Percentiles rank a stretch among this genome's conserved stretches.
phyloP scores from a whole-genome alignment of 2,888 invertebrate species.

The Melieria picta region DNA sequence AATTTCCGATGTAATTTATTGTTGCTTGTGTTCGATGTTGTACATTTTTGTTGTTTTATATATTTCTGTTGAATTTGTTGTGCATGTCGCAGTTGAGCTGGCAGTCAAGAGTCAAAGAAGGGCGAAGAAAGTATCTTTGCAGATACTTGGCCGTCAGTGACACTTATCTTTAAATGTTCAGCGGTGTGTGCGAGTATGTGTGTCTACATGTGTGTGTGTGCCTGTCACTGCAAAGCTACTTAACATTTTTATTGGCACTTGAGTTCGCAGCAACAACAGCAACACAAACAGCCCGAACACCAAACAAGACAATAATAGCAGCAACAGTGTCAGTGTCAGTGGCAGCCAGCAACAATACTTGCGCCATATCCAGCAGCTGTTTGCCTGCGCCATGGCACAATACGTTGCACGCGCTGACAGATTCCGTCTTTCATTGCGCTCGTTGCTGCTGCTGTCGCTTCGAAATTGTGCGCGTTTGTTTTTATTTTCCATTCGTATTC shows the following conservation, averaged over 20 bases:
- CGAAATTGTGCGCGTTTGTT: slow-evolving; percentile 39
- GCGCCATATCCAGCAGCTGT: slow-evolving; percentile 34
- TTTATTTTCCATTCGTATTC: background rate
- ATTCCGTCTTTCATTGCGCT: slow-evolving; percentile 8
- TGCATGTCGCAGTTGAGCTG: no score
- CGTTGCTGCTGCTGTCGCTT: background rate
- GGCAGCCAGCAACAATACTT: slow-evolving; percentile 23
- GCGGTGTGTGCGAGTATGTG: background rate
- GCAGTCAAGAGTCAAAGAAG: no score
- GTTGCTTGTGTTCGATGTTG: slow-evolving; percentile 16
- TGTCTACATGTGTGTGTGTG: slow-evolving; percentile 24
- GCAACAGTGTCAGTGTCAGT: slow-evolving; percentile 24
- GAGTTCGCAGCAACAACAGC: slow-evolving; percentile 39
- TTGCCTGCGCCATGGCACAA: slow-evolving; percentile 15
- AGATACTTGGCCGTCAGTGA: background rate
- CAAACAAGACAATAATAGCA: slow-evolving; percentile 23
- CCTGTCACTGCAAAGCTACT: slow-evolving; percentile 54
- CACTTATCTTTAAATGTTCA: background rate
- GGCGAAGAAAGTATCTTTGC: no score
- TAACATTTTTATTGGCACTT: slow-evolving; percentile 65
- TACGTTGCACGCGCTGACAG: slow-evolving; percentile 23
- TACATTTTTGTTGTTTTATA: background rate
- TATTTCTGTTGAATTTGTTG: no score
- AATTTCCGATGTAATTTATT: slow-evolving; percentile 21
- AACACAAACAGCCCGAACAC: slow-evolving; percentile 30